These are phyloP conservation scores for Drosophila mauritiana DNA, from an alignment of 1,140 invertebrate species.

Conservation along the genomic window DNA sequence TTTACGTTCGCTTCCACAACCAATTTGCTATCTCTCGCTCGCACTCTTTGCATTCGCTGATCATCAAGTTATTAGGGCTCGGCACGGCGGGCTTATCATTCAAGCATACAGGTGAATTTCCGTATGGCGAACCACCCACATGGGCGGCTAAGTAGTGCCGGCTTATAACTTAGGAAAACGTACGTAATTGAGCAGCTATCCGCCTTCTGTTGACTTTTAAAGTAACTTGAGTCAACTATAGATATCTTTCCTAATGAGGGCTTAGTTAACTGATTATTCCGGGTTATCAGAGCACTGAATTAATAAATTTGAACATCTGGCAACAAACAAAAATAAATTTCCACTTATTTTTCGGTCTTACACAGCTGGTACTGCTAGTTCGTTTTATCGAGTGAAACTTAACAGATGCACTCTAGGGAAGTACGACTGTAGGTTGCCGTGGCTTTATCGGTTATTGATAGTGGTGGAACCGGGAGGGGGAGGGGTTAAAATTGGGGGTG, in stretches of 20 bases:
- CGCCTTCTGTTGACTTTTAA: too few species aligned
- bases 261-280: background rate
- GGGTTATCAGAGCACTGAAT: background rate
- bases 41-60: slow-evolving; percentile 10
- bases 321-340: too few species aligned
- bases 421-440: slow-evolving; percentile 13
- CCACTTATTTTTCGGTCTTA: too few species aligned
- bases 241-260: too few species aligned
- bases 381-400: background rate
- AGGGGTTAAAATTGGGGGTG: background rate
- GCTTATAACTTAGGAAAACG: background rate
- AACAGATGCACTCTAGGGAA: background rate
- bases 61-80: slow-evolving; percentile 27
- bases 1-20: slow-evolving; percentile 57
- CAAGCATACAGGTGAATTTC: slow-evolving; percentile 11
- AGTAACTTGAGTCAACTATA: too few species aligned
- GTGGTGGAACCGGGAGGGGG: background rate
- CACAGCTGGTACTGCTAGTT: background rate
- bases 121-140: slow-evolving; percentile 1
- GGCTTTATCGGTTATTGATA: slow-evolving; percentile 48
- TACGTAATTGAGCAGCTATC: too few species aligned
- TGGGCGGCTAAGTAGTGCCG: background rate
- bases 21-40: slow-evolving; percentile 27
- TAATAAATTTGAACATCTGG: background rate
- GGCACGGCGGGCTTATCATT: slow-evolving; percentile 34